phyloP scores from a whole-genome alignment of 2,888 invertebrate genomes.

The Volucella bombylans region DNA sequence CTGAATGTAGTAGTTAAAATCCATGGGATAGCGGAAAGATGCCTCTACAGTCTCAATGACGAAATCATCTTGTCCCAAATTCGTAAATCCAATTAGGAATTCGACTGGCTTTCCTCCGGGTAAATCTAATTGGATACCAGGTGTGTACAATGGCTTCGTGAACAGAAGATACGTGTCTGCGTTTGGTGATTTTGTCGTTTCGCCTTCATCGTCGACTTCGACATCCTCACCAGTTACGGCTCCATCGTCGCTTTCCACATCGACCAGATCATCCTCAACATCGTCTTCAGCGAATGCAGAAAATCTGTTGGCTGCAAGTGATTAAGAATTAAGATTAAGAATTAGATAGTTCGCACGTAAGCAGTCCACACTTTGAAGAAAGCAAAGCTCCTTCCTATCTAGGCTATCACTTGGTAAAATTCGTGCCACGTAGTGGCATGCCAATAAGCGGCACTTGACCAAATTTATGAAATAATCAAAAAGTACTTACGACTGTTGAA shows the following conservation, averaged over 20 bases:
- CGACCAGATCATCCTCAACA: conserved; percentile 88
- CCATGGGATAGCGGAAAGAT: conserved; percentile 99
- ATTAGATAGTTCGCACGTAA: conserved; percentile 41
- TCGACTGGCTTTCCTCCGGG: conserved; percentile 94
- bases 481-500: conserved; percentile 88
- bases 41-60: conserved; percentile 96
- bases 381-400: conserved; percentile 23
- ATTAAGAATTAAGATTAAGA: conserved; percentile 70
- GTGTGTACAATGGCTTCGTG: conserved; percentile 87
- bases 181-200: conserved; percentile 91
- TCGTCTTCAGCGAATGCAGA: conserved; percentile 83
- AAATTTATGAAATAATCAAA: conserved; percentile 75
- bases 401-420: conserved; percentile 20
- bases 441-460: conserved; percentile 56
- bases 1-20: conserved; percentile 98
- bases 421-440: conserved; percentile 68
- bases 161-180: conserved; percentile 96
- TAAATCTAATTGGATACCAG: conserved; percentile 87
- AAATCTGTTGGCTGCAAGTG: conserved; percentile 83
- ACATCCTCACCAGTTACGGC: conserved; percentile 86
- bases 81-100: conserved; percentile 97
- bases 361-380: conserved; percentile 4
- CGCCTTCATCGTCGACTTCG: conserved; percentile 84
- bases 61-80: conserved; percentile 96
- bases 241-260: conserved; percentile 87